Base-by-base conservation (phyloP, 2,797 vertebrate genomes). In the Sebastes hopkinsi region DNA sequence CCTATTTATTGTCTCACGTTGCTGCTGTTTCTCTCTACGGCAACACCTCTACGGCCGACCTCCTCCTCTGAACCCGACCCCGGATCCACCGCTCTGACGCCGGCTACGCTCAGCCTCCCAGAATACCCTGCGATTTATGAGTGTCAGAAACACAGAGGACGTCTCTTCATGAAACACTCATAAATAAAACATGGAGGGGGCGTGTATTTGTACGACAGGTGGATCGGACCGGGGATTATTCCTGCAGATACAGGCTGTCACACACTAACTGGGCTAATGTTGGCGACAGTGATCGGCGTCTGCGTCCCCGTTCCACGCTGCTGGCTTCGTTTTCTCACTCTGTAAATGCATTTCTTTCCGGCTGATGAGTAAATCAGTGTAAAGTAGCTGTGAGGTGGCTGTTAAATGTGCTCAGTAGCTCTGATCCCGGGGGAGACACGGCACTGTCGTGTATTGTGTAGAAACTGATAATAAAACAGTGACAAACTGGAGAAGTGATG, bases 151-250 rank as follows among this genome's bases (percentile, higher is more conserved):
- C 83, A 83, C 62, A 83, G 80, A 88, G 83, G 86, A 92, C 87
- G 67, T 87, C 84, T 91, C 87, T 90, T 88, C 90, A 90, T 87
- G 88, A 91, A 82, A 71, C 56, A 8, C 75, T 91, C 83, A 92
- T 95, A 77, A 90, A 94, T 95, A 94, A 94, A 89, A 91, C 90
- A 93, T 90, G 78, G 20, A 4, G 34, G 66, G 36, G 38, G 38
- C 38, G 38, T 42, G 69, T 46, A 75, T 83, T 72, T 83, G 73
- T 80, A 73, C 85, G 89, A 88, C 87, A 88, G 92, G 75, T 88
- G 76, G 90, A 92, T 89, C 46, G 86, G 87, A 85, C 72, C 46
- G 11, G 81, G 90, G 88, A 92, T 92, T 91, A 92, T 92, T 89
- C 68, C 87, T 86, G 90, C 87, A 83, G 86, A 84, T 83, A 86